Conservation (phyloP, 2,797 vertebrate genomes). For the Clarias laeviceps region DNA sequence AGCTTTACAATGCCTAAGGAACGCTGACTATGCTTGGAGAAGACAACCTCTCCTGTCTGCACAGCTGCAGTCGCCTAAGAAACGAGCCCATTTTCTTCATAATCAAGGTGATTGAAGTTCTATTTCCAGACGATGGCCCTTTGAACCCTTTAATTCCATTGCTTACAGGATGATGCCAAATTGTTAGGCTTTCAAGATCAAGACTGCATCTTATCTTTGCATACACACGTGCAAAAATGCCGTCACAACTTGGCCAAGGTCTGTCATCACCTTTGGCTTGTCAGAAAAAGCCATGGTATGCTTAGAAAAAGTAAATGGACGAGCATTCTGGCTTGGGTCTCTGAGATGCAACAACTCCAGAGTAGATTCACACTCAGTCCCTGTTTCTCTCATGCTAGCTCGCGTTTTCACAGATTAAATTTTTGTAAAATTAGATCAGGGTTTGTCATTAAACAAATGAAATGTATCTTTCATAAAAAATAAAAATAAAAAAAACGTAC, state of each 20-base stretch:
- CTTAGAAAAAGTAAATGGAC: constrained; percentile 4
- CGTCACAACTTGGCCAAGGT: constrained; percentile 55
- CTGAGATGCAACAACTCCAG: background rate
- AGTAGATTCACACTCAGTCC: background rate
- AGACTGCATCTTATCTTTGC: constrained; percentile 39
- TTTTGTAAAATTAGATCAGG: background rate
- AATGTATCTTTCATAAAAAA: background rate
- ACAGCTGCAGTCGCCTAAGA: constrained; percentile 60
- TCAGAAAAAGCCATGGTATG: background rate
- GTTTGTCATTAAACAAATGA: background rate
- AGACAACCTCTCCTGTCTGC: constrained; percentile 38
- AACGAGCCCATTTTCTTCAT: constrained; percentile 56
- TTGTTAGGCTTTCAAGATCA: constrained; percentile 38
- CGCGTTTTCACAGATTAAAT: background rate
- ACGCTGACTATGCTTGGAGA: background rate
- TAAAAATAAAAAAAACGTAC: too few species aligned
- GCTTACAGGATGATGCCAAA: constrained; percentile 47
- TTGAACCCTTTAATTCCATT: constrained; percentile 60
- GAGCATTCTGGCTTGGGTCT: constrained; percentile 24
- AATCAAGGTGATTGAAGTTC: constrained; percentile 62
- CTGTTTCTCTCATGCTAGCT: background rate
- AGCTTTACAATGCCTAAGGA: background rate
- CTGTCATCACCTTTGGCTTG: constrained; percentile 39
- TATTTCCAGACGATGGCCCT: constrained; percentile 58
- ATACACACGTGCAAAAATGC: constrained; percentile 57